Base-by-base conservation (phyloP, 2,888 invertebrate species). In the Iphiclides podalirius region DNA sequence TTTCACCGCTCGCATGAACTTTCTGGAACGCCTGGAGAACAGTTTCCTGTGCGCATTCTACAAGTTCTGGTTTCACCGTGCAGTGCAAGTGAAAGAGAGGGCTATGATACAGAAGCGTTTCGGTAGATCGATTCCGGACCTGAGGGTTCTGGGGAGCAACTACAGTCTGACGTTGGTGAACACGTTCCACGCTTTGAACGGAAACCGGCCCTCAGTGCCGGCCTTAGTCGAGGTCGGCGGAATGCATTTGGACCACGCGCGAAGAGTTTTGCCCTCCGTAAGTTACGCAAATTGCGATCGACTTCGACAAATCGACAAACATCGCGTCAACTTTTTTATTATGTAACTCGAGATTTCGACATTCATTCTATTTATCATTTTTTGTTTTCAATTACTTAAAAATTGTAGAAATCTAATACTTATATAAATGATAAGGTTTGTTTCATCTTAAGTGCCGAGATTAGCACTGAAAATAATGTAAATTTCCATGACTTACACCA, bases 161-260 rank as follows among this genome's bases (percentile, higher is more conserved):
- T 78, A 89, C 0, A 88, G 90, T 0, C 62, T 92, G 41, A 64
- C 92, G 53, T 63, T 94, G 28, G 75, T 90, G 3, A 93, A 93
- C 61, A 90, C 91, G 4, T 92, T 92, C 62, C 91, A 90, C 53
- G 87, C 91, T 1, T 61, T 93, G 33, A 89, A 90, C 48, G 92
- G 91, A 0, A 85, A 90, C 1, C 82, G 86, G 13, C 92, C 93
- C 0, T 60, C 80, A 1, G 63, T 91, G 0, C 90, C 91, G 0
- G 91, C 90, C 13, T 71, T 92, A 0, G 77, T 94, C 7, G 93
- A 92, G 76, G 87, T 92, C 8, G 92, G 92, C 6, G 93, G 93
- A 0, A 84, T 92, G 70, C 92, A 92, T 63, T 75, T 92, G 35
- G 77, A 77, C 23, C 67, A 74, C 1, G 62, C 62, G 1, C 69